Base-by-base conservation (phyloP, 1,140 invertebrate species). In the Eulimnadia texana region DNA sequence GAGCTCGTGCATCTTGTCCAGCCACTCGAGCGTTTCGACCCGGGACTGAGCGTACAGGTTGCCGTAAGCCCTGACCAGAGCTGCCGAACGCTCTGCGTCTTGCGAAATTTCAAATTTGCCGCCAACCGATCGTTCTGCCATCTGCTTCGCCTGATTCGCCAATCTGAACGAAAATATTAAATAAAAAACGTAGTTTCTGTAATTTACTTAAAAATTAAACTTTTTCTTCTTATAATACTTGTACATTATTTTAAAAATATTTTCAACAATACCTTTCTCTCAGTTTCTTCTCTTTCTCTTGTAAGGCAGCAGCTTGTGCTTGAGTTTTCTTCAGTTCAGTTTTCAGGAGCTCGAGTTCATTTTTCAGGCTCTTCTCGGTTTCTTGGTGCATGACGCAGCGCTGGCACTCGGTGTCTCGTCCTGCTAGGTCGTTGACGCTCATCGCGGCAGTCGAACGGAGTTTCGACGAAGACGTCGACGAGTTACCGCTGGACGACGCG, bases 1-100 rank as follows among this genome's bases (percentile, higher is more conserved):
- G 10, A 96, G 77, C 54, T 88, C 82, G 9, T 83, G 80, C 11
- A 94, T 74, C 0, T 79, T 77, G 68, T 91, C 84, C 49, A 95
- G 74, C 10, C 89, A 84, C 68, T 93, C 88, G 64, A 95, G 74
- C 2, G 88, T 84, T 65, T 92, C 85, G 16, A 89, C 81, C 60
- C 90, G 78, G n/a, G 84, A 85, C 68, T 86, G 83, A 50, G 84
- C 80, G 74, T 94, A 95, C 53, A 95, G 78, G 64, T 82, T 81
- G 10, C 82, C 85, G 74, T 92, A 96, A 65, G 82, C 80, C 42
- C 86, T 81, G 49, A 92, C 81, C 62, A 93, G 73, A 33, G 72
- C 68, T 2, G 71, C 71, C 2, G 73, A 73, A 50, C 76, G 65
- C 19, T 56, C 24, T 22, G 57, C 61, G 28, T 24, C 50, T 9